Evolutionary conservation across 2,797 vertebrate species (phyloP), one percentile per base, ranked within the genome.

Genomic region (Salarias fasciatus): DNA sequence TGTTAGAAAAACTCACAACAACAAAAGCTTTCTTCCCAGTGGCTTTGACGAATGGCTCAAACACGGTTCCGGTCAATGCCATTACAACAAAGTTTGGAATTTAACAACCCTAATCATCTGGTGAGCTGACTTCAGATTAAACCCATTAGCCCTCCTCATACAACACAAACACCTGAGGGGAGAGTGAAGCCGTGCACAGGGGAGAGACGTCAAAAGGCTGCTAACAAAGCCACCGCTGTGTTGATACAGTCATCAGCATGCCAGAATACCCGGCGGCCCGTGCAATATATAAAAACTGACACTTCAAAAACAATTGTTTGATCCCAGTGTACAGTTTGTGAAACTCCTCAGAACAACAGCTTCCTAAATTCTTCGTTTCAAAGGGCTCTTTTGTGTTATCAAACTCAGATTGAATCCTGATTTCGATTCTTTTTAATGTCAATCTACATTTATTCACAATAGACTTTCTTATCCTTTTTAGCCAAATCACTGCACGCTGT

Each of bases 61-160:
- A 76, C 50, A 3, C 12, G 8, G 38, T 63, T 65, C 35, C 2
- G 49, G 49, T 76, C 68, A 68, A 67, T 63, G 54, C 44, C 15
- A 79, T 69, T 61, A 76, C 58, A 71, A 67, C 44, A 79, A 69
- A 71, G 54, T 55, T 75, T 75, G 30, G 41, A 76, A 74, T 71
- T 57, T 70, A 72, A 81, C 72, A 82, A 77, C 65, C 42, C 45
- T 75, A 69, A 81, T 87, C 59, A 80, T 78, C 63, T 73, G 50
- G 57, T 53, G 68, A 61, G 58, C 63, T 75, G 79, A 77, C 69
- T 82, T 75, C 46, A 80, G 73, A 86, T 83, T 68, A 86, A 79
- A 85, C 62, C 66, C 63, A 83, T 87, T 88, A 82, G 61, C 69
- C 53, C 53, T 69, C 12, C 53, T 76, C 59, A 53, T 51, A 72